Percentiles rank a stretch among this genome's conserved stretches.
Conservation (phyloP, 2,888 invertebrate genomes). For the Balanococcus diminutus region DNA sequence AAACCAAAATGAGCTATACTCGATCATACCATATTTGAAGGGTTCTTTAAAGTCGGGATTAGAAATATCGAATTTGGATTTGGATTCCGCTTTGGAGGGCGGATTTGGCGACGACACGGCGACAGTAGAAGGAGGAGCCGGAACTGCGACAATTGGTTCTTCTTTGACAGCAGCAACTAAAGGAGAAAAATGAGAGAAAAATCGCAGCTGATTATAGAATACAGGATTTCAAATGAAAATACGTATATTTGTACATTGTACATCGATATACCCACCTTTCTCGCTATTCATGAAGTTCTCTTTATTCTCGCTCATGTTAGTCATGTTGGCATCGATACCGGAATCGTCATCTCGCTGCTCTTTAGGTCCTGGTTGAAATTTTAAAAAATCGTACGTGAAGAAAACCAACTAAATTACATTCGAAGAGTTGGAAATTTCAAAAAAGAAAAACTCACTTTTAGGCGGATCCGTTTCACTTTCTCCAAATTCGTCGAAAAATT, state of each 20-base stretch:
- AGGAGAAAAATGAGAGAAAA: neutral
- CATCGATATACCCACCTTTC: neutral
- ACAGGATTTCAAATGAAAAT: neutral
- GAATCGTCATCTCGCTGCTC: neutral
- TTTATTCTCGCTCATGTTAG: conserved; percentile 28
- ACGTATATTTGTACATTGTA: too few relatives aligned
- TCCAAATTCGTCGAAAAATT: conserved; percentile 39
- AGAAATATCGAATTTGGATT: conserved; percentile 21
- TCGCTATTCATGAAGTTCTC: conserved; percentile 36
- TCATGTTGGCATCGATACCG: neutral
- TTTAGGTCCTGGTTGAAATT: neutral
- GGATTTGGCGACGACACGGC: neutral
- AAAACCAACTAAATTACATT: too few relatives aligned
- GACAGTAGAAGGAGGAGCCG: neutral
- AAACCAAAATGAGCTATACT: neutral
- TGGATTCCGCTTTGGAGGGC: neutral
- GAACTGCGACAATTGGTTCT: neutral
- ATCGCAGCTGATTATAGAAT: neutral
- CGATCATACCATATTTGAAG: conserved; percentile 24
- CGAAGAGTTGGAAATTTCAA: too few relatives aligned
- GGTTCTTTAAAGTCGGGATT: conserved; percentile 46
- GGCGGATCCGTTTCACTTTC: neutral
- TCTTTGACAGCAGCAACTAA: neutral
- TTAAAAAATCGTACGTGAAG: too few relatives aligned
- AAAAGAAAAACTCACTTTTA: conserved; percentile 37